Percentiles rank a stretch among this genome's conserved stretches.
phyloP scores from a whole-genome alignment of 1,140 invertebrate genomes.

The Phocides pigmalion region DNA sequence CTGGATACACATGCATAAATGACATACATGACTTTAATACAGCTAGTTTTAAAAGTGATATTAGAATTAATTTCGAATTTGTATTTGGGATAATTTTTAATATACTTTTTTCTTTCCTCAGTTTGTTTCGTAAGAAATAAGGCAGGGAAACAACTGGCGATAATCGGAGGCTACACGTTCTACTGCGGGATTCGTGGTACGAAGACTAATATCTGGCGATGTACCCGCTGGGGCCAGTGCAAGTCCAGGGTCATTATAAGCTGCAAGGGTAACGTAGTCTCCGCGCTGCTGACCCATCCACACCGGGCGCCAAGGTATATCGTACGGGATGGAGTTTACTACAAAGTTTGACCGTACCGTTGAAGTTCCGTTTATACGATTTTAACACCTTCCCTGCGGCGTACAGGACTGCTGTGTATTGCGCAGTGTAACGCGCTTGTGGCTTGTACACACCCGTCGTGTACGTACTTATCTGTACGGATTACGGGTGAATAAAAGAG shows the following conservation, averaged over 20 bases:
- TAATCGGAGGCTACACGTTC: slow-evolving; percentile 48
- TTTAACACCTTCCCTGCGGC: no score
- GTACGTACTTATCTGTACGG: no score
- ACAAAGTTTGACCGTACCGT: slow-evolving; percentile 35
- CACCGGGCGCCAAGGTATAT: slow-evolving; percentile 41
- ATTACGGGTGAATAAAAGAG: no score
- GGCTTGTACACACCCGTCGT: no score
- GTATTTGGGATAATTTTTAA: slow-evolving; percentile 6
- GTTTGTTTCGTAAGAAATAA: slow-evolving; percentile 47
- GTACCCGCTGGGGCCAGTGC: slow-evolving; percentile 53
- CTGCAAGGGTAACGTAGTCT: slow-evolving; percentile 33
- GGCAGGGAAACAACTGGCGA: slow-evolving; percentile 49
- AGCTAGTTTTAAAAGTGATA: no score
- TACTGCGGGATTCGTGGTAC: slow-evolving; percentile 45
- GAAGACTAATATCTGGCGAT: slow-evolving; percentile 50
- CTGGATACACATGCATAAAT: no score
- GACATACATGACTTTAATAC: no score
- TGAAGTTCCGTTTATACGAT: no score
- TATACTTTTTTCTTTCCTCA: slow-evolving; percentile 28
- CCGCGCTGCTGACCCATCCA: slow-evolving; percentile 37
- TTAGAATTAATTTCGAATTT: no score
- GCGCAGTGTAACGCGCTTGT: no score
- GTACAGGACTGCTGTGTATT: no score
- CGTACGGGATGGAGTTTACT: slow-evolving; percentile 45
- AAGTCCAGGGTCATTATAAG: slow-evolving; percentile 51